Conservation (phyloP, 2,888 invertebrate species). For the Nemotelus nigrinus region DNA sequence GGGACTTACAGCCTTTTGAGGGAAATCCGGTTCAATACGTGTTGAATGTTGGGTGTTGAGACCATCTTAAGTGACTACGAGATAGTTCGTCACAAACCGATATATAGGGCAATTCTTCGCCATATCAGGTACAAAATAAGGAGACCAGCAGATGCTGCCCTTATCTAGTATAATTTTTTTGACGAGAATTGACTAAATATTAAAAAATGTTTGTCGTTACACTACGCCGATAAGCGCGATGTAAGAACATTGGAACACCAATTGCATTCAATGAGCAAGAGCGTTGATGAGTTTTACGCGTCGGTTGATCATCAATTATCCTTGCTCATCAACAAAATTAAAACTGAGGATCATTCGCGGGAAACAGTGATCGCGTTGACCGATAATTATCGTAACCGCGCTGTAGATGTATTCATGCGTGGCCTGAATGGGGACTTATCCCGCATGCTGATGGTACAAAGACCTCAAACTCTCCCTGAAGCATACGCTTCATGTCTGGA, state of each 20-base stretch:
- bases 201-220: conserved; percentile 43
- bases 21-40: conserved; percentile 32
- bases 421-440: too few relatives aligned
- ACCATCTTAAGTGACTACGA: conserved; percentile 34
- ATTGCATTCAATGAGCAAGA: too few relatives aligned
- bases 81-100: conserved; percentile 33
- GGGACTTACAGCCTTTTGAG: conserved; percentile 32
- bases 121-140: conserved; percentile 28
- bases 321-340: too few relatives aligned
- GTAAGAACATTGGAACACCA: too few relatives aligned
- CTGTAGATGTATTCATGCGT: too few relatives aligned
- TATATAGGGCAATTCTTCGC: background rate
- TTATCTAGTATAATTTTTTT: conserved; percentile 42
- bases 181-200: conserved; percentile 36
- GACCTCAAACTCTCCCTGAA: too few relatives aligned
- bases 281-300: too few relatives aligned
- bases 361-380: conserved; percentile 49
- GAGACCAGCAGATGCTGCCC: conserved; percentile 36
- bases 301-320: too few relatives aligned
- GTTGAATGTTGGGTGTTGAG: conserved; percentile 26
- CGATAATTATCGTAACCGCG: too few relatives aligned
- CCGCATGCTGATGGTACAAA: too few relatives aligned
- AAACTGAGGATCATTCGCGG: conserved; percentile 49
- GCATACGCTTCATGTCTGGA: too few relatives aligned
- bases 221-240: conserved; percentile 38